Evolutionary conservation across 1,140 invertebrate species (phyloP).

Genomic region (Micrasema longulum): DNA sequence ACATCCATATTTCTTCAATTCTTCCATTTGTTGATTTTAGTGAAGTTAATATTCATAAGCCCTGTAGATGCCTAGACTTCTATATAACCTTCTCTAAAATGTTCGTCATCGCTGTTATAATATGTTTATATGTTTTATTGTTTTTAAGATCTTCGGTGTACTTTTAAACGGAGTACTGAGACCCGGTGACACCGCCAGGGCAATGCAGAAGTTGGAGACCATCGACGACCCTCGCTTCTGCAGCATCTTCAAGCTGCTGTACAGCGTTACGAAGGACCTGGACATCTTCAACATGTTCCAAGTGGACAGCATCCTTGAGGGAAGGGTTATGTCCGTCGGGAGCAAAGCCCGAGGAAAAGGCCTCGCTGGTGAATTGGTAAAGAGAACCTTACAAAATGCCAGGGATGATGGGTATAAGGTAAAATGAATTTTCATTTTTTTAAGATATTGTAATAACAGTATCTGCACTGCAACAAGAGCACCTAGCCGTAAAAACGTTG

Average conservation of each 20-base stretch:
- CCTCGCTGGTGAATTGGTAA: constrained; percentile 77
- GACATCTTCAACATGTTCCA: constrained; percentile 74
- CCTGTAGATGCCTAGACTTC: too few species aligned
- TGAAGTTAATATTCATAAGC: too few species aligned
- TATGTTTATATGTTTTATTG: not conserved
- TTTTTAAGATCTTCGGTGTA: constrained; percentile 73
- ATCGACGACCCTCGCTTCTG: constrained; percentile 73
- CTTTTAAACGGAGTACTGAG: constrained; percentile 74
- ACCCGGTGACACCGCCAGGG: constrained; percentile 70
- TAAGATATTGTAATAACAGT: too few species aligned
- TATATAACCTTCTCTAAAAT: too few species aligned
- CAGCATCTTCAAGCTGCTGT: constrained; percentile 75
- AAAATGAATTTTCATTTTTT: too few species aligned
- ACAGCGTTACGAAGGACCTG: constrained; percentile 71
- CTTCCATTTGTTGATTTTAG: too few species aligned
- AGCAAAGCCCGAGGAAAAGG: constrained; percentile 76
- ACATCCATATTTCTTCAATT: too few species aligned
- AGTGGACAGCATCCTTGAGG: constrained; percentile 82
- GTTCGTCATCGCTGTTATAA: too few species aligned
- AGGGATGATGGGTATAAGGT: constrained; percentile 77
- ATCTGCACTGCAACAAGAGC: too few species aligned
- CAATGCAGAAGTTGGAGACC: constrained; percentile 69
- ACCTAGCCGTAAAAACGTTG: too few species aligned
- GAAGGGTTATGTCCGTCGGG: constrained; percentile 82
- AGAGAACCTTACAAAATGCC: constrained; percentile 74